A percentile compares a stretch with the other conserved stretches of the same genome.
Evolutionary conservation across 2,113 vertebrate species (phyloP).

Genomic region (Cairina moschata): DNA sequence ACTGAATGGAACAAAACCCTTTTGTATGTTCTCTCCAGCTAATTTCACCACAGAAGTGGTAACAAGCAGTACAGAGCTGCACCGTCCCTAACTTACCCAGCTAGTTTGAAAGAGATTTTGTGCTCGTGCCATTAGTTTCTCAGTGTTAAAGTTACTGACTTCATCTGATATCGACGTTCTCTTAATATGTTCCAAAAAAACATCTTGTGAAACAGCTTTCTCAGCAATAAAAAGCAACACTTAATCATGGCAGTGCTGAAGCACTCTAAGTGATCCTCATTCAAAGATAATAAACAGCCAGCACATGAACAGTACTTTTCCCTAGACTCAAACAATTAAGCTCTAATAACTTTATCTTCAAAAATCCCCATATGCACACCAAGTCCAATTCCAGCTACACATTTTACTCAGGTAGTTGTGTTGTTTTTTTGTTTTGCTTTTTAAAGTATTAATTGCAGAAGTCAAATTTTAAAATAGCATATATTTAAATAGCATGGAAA

Average conservation of each 20-base stretch:
- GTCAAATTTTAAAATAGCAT: neutral
- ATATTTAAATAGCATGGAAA: neutral
- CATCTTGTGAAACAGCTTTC: neutral
- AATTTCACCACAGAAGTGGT: neutral
- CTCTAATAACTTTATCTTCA: neutral
- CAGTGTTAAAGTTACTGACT: neutral
- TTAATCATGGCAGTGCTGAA: neutral
- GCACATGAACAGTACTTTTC: neutral
- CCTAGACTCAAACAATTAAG: neutral
- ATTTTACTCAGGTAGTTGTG: neutral
- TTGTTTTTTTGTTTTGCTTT: neutral
- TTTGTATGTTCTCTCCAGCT: neutral
- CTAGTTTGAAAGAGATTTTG: neutral
- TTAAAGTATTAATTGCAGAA: neutral
- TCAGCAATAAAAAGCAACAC: neutral
- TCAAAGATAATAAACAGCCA: rapidly evolving
- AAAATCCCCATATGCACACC: neutral
- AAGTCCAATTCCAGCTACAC: neutral
- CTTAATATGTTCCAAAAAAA: neutral
- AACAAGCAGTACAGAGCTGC: neutral
- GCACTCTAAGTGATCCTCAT: neutral
- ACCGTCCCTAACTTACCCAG: neutral
- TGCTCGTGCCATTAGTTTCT: neutral
- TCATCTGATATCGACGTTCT: neutral
- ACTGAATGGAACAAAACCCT: neutral